A percentile compares a stretch with the other conserved stretches of the same genome.
phyloP scores from a whole-genome alignment of 2,888 invertebrate genomes.

The Neoscelio sp. region DNA sequence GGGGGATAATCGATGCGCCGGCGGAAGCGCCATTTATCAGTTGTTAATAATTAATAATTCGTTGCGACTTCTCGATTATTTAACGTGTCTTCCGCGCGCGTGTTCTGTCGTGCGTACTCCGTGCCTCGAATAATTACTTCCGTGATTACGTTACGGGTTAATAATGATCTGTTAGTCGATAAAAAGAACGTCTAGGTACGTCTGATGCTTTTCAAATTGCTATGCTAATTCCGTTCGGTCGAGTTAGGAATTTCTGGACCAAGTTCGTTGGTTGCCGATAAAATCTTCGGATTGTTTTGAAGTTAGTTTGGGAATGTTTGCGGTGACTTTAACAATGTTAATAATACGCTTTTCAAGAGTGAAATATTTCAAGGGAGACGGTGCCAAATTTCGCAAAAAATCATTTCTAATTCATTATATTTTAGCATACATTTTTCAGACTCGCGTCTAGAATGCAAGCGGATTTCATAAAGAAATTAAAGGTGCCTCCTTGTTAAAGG shows the following conservation, averaged over 20 bases:
- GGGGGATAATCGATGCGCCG: neutral
- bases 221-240: slow-evolving; percentile 43
- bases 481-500: too few relatives aligned
- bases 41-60: slow-evolving; percentile 60
- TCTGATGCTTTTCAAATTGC: slow-evolving; percentile 25
- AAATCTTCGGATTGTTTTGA: slow-evolving; percentile 56
- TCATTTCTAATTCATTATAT: too few relatives aligned
- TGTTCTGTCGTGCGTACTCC: too few relatives aligned
- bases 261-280: slow-evolving; percentile 43
- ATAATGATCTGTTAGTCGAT: slow-evolving; percentile 11
- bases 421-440: too few relatives aligned
- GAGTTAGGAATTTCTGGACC: slow-evolving; percentile 31
- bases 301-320: slow-evolving; percentile 48
- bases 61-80: slow-evolving; percentile 55
- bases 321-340: slow-evolving; percentile 33
- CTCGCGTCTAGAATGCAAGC: too few relatives aligned
- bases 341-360: slow-evolving; percentile 42
- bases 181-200: slow-evolving; percentile 19
- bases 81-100: slow-evolving; percentile 37
- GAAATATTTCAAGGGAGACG: neutral
- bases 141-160: slow-evolving; percentile 27
- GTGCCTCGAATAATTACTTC: slow-evolving; percentile 57
- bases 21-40: slow-evolving; percentile 51
- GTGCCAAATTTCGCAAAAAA: too few relatives aligned
- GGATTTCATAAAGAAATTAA: too few relatives aligned